Base-by-base conservation (phyloP, 2,888 invertebrate genomes). In the Parnassius orleans region DNA sequence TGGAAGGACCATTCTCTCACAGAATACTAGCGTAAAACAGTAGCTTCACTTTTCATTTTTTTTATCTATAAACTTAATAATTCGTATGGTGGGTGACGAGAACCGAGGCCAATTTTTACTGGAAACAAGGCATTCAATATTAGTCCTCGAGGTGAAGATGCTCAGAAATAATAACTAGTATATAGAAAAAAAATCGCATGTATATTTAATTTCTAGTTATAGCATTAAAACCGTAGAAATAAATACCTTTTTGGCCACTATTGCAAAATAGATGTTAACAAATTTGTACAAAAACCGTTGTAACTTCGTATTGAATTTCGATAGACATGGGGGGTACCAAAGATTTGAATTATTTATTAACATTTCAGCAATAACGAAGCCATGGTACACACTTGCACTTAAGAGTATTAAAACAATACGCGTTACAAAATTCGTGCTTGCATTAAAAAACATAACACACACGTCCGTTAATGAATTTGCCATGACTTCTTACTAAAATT, bases 281-380 rank as follows among this genome's bases (percentile, higher is more conserved):
- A 63, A 47, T 12, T 52, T 56, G 14, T 60, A 60, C 47, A 63
- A 24, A 9, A 63, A 47, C 33, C 52, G 41, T 60, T 63, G 63
- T 24, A 63, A 15, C 48, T 59, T 55, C 48, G 55, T 42, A 47
- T 55, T 63, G 10, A 33, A 47, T 24, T 80, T 79, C 1, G 81
- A 76, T 56, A 90, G 72, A 69, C 80, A 82, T 19, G 86, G 84
- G 0, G 89, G 88, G 61, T 87, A 90, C 68, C 88, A 76, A 44
- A 79, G 72, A 62, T 82, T 78, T 51, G 81, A 87, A 69, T 84
- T 87, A 62, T 90, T 87, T 12, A 90, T 63, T 57, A 89, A 80
- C 69, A 90, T 80, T 79, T 91, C 90, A 9, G 77, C 81, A 10
- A 89, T 69, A 63, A 90, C 82, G 68, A 91, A 90, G 24, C 75